These are phyloP conservation scores for Mellivora capensis DNA, from an alignment of 2,113 vertebrate genomes.

Conservation along the genomic window DNA sequence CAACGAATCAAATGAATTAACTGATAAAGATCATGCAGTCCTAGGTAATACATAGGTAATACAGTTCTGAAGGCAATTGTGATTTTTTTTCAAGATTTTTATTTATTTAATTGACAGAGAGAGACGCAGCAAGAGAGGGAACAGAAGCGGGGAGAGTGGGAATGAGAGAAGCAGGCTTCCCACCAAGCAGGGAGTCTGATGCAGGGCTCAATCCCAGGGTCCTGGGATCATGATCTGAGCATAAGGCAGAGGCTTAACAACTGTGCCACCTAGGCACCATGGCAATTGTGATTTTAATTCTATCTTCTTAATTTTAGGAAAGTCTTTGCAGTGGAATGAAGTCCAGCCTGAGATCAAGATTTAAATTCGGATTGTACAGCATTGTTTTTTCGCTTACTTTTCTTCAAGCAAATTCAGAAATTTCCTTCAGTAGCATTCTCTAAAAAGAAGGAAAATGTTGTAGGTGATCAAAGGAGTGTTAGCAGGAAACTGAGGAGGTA, in stretches of 20 bases:
- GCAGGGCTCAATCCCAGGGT: too few species aligned
- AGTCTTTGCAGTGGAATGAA: neutral
- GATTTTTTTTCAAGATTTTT: neutral
- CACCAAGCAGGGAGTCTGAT: too few species aligned
- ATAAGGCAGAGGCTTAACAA: too few species aligned
- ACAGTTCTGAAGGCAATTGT: neutral
- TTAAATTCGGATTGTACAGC: neutral
- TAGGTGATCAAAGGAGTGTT: neutral
- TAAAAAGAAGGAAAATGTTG: neutral
- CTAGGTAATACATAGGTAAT: neutral
- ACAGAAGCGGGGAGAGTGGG: too few species aligned
- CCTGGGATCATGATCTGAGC: too few species aligned
- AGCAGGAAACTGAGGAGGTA: neutral
- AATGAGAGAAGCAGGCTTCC: neutral
- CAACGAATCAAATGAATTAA: neutral
- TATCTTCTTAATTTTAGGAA: neutral
- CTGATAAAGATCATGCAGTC: neutral
- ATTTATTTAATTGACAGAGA: too few species aligned
- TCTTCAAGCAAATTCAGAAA: neutral
- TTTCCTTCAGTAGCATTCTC: neutral
- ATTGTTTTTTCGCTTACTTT: neutral
- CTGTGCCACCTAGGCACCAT: too few species aligned
- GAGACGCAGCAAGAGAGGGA: too few species aligned
- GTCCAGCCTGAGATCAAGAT: neutral
- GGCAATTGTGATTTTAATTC: neutral